phyloP scores from a whole-genome alignment of 2,888 invertebrate species.

The Rugalucina vietnamica region DNA sequence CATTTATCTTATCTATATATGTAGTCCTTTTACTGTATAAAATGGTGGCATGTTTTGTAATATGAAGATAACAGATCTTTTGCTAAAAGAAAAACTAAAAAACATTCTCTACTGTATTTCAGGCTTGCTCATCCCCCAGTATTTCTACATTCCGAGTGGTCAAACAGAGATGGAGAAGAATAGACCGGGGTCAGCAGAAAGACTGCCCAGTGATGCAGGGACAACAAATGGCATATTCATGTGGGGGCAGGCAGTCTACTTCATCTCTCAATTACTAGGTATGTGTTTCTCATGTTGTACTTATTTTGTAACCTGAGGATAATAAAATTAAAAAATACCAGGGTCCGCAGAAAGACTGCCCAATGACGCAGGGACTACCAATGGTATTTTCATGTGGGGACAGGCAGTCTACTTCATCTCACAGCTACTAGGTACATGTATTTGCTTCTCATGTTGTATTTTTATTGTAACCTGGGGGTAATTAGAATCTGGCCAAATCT shows the following conservation, averaged over 20 bases:
- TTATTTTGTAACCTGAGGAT: no score
- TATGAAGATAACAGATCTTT: no score
- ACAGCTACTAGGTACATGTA: conserved; percentile 90
- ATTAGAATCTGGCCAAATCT: no score
- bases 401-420: conserved; percentile 98
- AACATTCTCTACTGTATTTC: conserved; percentile 78
- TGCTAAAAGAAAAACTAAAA: no score
- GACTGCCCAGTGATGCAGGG: conserved; percentile 87
- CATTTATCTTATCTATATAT: no score
- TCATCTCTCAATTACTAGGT: conserved; percentile 94
- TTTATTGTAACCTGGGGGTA: no score
- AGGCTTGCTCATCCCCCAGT: conserved; percentile 98
- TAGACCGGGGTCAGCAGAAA: conserved; percentile 89
- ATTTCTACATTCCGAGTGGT: conserved; percentile 92
- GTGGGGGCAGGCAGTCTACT: conserved; percentile 98
- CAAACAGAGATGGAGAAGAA: conserved; percentile 89
- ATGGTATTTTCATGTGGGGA: conserved; percentile 93
- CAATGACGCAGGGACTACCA: conserved; percentile 85
- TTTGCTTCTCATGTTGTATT: no score
- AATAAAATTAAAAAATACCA: conserved; percentile 88
- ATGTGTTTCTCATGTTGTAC: no score
- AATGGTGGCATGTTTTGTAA: no score
- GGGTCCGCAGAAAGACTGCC: conserved; percentile 88
- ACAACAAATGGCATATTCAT: conserved; percentile 88
- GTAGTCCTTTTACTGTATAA: no score